These are phyloP conservation scores for Liodrosophila aerea DNA, from an alignment of 2,888 invertebrate genomes.

Conservation along the genomic window DNA sequence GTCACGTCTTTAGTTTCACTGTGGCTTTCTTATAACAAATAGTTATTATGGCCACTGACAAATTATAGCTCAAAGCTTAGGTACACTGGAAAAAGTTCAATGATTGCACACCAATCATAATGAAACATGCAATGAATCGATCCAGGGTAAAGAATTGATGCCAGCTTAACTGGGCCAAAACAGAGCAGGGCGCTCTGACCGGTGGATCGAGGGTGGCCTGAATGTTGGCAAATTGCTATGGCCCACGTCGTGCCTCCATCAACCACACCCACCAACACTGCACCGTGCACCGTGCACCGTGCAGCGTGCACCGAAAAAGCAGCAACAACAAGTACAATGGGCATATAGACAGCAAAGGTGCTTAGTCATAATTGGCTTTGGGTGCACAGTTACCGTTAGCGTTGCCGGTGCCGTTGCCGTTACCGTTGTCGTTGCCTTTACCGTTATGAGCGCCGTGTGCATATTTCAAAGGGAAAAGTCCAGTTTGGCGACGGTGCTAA, in stretches of 20 bases:
- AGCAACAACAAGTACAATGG: conserved; percentile 5
- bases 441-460: conserved; percentile 20
- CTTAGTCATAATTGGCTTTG: conserved; percentile 51
- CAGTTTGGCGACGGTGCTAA: conserved; percentile 21
- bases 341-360: conserved; percentile 29
- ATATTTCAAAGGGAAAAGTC: conserved; percentile 40
- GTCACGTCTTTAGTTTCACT: too few species aligned
- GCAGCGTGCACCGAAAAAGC: not conserved
- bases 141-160: conserved; percentile 16
- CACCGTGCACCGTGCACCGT: too few species aligned
- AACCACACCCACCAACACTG: not conserved
- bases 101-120: conserved; percentile 49
- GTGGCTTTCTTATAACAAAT: too few species aligned
- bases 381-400: conserved; percentile 1
- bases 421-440: not conserved
- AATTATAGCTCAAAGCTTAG: too few species aligned
- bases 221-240: conserved; percentile 40
- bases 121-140: conserved; percentile 44
- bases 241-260: not conserved
- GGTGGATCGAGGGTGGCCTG: not conserved
- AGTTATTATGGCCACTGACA: too few species aligned
- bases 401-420: not conserved
- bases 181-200: not conserved
- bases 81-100: not conserved
- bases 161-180: conserved; percentile 29